Conservation (phyloP, 2,797 vertebrate species). For the Phoebastria nigripes region DNA sequence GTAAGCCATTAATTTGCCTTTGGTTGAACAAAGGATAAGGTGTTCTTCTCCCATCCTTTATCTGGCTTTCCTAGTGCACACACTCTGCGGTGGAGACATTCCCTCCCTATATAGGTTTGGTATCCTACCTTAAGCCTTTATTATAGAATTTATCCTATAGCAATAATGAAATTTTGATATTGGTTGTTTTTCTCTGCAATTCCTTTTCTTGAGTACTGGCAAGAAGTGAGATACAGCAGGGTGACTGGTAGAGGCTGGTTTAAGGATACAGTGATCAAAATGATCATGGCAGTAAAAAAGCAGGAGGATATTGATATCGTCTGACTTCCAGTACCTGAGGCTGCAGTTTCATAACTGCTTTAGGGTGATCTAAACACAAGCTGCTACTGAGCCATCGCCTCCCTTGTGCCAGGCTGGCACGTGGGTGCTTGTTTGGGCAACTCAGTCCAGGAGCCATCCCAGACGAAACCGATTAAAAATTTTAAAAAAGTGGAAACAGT, state of each 20-base stretch:
- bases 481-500: neutral
- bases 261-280: neutral
- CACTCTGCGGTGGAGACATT: neutral
- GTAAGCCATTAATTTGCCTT: neutral
- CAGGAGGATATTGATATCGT: neutral
- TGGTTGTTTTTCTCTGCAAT: neutral
- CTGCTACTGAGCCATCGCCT: neutral
- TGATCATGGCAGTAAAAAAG: neutral
- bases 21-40: slow-evolving; percentile 11
- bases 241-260: neutral
- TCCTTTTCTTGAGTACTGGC: neutral
- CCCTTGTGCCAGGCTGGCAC: neutral
- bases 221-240: neutral
- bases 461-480: neutral
- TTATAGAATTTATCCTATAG: neutral
- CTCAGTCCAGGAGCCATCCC: neutral
- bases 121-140: neutral
- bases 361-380: neutral
- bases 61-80: neutral
- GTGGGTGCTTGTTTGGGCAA: neutral
- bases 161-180: neutral
- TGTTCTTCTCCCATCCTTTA: neutral
- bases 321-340: neutral
- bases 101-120: neutral
- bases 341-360: neutral